Conservation (phyloP, 2,888 invertebrate species). For the Drosophila fungiperda region DNA sequence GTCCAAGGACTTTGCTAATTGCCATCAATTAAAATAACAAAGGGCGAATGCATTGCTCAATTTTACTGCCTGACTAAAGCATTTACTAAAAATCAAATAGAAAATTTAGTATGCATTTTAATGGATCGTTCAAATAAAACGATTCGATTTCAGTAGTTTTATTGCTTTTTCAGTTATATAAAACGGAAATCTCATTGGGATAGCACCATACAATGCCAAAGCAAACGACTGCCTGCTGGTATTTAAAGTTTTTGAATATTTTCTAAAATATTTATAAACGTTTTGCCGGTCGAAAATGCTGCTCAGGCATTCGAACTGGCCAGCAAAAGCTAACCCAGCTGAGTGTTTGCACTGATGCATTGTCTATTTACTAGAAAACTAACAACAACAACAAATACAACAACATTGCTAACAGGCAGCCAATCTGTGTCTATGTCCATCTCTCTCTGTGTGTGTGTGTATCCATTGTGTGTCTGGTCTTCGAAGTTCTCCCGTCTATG, state of each 20-base stretch:
- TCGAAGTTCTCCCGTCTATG: conserved; percentile 16
- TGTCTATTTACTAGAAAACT: conserved; percentile 34
- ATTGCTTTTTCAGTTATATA: not conserved
- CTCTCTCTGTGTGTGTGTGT: not conserved
- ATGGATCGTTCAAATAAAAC: conserved; percentile 14
- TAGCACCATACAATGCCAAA: conserved; percentile 17
- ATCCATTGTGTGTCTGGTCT: conserved; percentile 27
- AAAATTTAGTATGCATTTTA: conserved; percentile 59
- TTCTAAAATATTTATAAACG: conserved; percentile 60
- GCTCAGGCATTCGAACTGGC: conserved; percentile 21
- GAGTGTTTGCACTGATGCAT: conserved; percentile 23
- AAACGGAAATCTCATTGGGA: conserved; percentile 5
- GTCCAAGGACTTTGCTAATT: conserved; percentile 55
- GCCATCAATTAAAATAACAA: conserved; percentile 75
- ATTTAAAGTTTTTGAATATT: conserved; percentile 57
- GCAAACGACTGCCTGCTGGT: conserved; percentile 42
- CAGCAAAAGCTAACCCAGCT: conserved; percentile 12
- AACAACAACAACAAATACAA: conserved; percentile 3
- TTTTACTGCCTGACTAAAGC: conserved; percentile 14
- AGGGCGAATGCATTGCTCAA: conserved; percentile 36
- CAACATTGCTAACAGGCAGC: not conserved
- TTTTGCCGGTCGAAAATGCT: conserved; percentile 34
- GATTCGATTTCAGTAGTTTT: conserved; percentile 5
- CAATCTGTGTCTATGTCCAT: not conserved
- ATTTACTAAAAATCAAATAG: conserved; percentile 24